Conservation (phyloP, 2,888 invertebrate species). For the Cephus rjabovi region DNA sequence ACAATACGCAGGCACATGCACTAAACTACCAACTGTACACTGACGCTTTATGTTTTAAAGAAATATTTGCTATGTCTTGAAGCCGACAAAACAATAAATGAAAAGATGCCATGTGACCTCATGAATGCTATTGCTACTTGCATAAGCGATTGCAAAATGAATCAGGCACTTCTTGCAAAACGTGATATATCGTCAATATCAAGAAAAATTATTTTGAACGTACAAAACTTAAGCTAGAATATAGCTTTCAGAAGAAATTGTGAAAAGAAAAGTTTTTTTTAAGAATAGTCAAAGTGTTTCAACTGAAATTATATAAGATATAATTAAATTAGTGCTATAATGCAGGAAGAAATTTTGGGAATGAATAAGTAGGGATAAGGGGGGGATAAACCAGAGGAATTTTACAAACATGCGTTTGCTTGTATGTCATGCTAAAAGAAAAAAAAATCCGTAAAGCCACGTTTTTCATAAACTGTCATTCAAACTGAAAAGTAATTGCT, state of each 20-base stretch:
- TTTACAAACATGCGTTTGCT: conserved; percentile 39
- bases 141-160: not conserved
- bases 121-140: not conserved
- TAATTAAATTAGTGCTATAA: not conserved
- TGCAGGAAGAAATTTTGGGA: not conserved
- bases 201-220: not conserved
- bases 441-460: conserved; percentile 23
- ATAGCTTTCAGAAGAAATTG: not conserved
- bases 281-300: not conserved
- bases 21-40: conserved; percentile 36
- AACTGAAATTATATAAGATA: conserved; percentile 1
- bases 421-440: conserved; percentile 45
- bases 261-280: not conserved
- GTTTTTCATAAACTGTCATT: conserved; percentile 18
- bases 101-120: not conserved
- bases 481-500: conserved; percentile 60
- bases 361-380: not conserved
- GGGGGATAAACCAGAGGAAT: not conserved
- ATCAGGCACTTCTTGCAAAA: not conserved
- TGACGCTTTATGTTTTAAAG: not conserved
- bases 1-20: conserved; percentile 58
- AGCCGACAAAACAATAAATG: not conserved
- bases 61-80: not conserved
- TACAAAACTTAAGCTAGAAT: too few species aligned
- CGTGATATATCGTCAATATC: not conserved